Conservation (phyloP, 1,140 invertebrate species). For the Tenebrio molitor region DNA sequence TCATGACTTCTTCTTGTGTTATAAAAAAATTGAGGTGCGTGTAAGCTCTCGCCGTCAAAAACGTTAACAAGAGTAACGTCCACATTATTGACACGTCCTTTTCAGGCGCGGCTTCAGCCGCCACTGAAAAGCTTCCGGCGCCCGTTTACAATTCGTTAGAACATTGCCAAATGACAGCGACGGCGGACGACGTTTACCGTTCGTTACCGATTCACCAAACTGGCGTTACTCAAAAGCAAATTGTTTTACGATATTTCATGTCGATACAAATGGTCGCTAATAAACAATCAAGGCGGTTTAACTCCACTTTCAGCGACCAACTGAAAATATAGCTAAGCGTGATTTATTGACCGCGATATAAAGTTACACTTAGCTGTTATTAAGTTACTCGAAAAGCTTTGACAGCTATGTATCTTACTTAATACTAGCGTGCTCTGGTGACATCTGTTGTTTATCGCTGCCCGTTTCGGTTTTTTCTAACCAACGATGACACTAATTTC, state of each 20-base stretch:
- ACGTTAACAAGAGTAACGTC: conserved; percentile 43
- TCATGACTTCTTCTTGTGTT: conserved; percentile 82
- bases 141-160: conserved; percentile 16
- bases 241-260: neutral
- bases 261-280: too few species aligned
- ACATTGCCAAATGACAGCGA: neutral
- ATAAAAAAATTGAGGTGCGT: conserved; percentile 83
- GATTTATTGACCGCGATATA: too few species aligned
- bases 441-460: too few species aligned
- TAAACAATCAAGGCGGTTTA: too few species aligned
- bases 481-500: too few species aligned
- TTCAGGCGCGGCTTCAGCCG: conserved; percentile 53
- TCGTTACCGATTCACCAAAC: neutral
- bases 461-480: too few species aligned
- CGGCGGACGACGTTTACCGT: neutral
- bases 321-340: too few species aligned
- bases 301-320: too few species aligned
- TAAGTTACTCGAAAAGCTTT: too few species aligned
- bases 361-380: too few species aligned
- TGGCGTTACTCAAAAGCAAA: neutral
- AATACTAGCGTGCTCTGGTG: too few species aligned
- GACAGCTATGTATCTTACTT: too few species aligned
- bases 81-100: conserved; percentile 44
- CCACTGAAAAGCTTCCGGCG: conserved; percentile 52
- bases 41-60: conserved; percentile 54